These are phyloP conservation scores for Pterois miles DNA, from an alignment of 2,797 vertebrate genomes.

Conservation along the genomic window DNA sequence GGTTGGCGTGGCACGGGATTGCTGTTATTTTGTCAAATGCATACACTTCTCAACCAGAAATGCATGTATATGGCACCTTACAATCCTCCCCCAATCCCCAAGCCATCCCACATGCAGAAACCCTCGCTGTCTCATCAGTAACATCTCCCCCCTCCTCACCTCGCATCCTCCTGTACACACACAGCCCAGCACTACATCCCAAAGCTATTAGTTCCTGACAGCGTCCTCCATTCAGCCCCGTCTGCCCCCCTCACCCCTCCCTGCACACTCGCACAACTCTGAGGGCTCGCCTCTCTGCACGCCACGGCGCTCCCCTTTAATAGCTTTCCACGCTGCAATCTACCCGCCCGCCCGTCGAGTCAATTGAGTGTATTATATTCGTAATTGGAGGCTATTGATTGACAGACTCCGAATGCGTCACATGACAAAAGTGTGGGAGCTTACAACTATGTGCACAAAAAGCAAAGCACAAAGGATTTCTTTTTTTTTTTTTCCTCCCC, in stretches of 20 bases:
- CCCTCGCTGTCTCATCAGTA: constrained; percentile 39
- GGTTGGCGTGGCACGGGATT: background rate
- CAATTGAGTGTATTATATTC: constrained; percentile 81
- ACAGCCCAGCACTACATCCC: constrained; percentile 73
- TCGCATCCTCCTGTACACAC: constrained; percentile 59
- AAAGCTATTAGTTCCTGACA: constrained; percentile 81
- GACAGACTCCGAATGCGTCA: constrained; percentile 68
- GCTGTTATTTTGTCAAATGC: background rate
- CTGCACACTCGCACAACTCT: constrained; percentile 45
- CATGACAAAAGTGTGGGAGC: constrained; percentile 66
- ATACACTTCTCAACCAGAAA: background rate
- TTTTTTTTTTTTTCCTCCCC: background rate
- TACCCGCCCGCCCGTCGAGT: constrained; percentile 66
- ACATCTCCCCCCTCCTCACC: background rate
- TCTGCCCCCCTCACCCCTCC: constrained; percentile 33
- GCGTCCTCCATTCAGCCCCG: constrained; percentile 73
- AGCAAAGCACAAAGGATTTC: constrained; percentile 54
- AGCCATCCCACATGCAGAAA: constrained; percentile 13
- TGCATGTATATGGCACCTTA: constrained; percentile 22
- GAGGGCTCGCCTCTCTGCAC: constrained; percentile 60
- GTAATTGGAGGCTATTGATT: constrained; percentile 83
- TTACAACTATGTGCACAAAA: constrained; percentile 51
- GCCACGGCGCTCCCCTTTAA: constrained; percentile 72
- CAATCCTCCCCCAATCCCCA: constrained; percentile 5
- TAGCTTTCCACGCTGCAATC: constrained; percentile 79